Percentiles rank a stretch among this genome's conserved stretches.
phyloP scores from a whole-genome alignment of 2,797 vertebrate genomes.

The Sebastes kiyomatsui region DNA sequence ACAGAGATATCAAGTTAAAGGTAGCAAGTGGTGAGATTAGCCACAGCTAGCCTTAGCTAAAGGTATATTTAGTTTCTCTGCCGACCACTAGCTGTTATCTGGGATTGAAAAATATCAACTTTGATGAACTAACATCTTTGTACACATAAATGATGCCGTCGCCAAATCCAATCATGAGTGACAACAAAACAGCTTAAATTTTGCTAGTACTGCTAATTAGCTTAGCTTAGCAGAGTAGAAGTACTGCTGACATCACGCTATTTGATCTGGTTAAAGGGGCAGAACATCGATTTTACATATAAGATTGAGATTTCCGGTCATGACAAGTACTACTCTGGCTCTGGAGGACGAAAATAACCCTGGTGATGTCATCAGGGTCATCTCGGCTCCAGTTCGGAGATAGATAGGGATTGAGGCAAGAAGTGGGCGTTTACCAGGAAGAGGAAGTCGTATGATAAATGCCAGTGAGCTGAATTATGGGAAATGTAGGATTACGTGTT shows the following conservation, averaged over 20 bases:
- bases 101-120: neutral
- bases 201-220: neutral
- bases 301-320: no score
- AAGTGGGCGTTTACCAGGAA: no score
- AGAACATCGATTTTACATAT: neutral
- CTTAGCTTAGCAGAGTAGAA: no score
- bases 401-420: no score
- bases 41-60: neutral
- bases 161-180: neutral
- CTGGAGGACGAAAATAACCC: no score
- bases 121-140: neutral
- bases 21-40: neutral
- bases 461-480: neutral
- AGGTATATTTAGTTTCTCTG: neutral
- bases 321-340: no score
- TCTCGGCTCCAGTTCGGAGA: no score
- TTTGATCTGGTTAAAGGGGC: neutral
- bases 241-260: neutral
- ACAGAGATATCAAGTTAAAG: neutral
- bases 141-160: neutral
- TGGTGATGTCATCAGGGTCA: no score
- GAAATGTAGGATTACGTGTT: neutral
- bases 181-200: neutral
- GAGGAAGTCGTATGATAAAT: neutral
- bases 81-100: neutral